Conservation (phyloP, 2,888 invertebrate genomes). For the Polia nebulosa region DNA sequence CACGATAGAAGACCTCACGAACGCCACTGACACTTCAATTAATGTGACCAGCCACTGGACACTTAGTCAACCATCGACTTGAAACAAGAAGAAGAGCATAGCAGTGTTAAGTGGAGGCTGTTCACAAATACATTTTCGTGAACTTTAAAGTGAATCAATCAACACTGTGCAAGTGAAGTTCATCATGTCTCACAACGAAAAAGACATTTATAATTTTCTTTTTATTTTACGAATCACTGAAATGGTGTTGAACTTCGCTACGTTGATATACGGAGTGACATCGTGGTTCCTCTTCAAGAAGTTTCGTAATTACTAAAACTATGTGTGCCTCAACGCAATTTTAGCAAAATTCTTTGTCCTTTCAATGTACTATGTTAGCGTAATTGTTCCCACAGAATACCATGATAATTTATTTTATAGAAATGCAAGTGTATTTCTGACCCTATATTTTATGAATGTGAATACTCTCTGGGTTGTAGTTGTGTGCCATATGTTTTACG, state of each 20-base stretch:
- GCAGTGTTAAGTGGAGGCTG: no score
- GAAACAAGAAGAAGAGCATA: no score
- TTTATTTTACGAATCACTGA: background rate
- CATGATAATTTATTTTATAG: background rate
- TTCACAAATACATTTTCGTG: background rate
- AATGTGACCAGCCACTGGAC: no score
- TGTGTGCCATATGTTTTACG: background rate
- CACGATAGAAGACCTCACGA: no score
- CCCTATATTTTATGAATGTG: background rate
- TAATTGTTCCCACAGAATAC: background rate
- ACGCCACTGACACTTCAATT: no score
- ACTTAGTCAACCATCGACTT: no score
- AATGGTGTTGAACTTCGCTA: background rate
- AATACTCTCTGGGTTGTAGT: background rate
- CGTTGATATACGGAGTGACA: constrained; percentile 12
- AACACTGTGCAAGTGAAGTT: background rate
- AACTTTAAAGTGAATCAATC: background rate
- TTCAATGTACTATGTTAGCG: no score
- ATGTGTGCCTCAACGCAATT: constrained; percentile 10
- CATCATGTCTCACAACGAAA: background rate
- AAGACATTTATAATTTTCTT: background rate
- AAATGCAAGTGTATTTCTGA: background rate
- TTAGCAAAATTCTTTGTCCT: background rate
- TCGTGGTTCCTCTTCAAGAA: constrained; percentile 4
- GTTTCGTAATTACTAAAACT: constrained; percentile 12